Evolutionary conservation across 2,113 vertebrate genomes (phyloP).

Genomic region (Rhinoptilus africanus): DNA sequence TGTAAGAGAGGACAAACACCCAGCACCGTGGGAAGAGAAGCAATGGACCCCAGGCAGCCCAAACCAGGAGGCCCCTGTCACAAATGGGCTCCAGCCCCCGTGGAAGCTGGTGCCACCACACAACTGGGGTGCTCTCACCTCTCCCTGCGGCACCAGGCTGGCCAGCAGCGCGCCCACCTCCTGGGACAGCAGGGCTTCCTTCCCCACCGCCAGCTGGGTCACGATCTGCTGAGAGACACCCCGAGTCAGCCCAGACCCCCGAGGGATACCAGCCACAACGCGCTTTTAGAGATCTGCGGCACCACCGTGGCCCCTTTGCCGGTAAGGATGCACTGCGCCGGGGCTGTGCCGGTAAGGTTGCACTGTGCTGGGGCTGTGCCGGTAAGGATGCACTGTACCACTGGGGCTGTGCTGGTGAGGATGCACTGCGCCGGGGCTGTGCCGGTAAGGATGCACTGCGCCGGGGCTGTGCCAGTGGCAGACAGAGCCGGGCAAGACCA

Average conservation of each 20-base stretch:
- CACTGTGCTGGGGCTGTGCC: neutral
- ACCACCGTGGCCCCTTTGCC: rapidly evolving
- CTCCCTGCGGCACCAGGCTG: neutral
- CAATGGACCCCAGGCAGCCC: neutral
- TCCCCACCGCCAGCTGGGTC: constrained; percentile 19
- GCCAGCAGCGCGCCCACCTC: neutral
- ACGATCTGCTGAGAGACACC: neutral
- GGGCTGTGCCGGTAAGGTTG: neutral
- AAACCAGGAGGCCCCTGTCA: neutral
- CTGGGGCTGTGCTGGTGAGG: neutral
- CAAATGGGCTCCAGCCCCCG: rapidly evolving
- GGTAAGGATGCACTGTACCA: rapidly evolving
- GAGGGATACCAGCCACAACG: rapidly evolving
- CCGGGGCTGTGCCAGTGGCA: neutral
- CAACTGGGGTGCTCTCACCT: neutral
- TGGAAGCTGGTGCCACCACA: neutral
- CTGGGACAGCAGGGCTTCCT: constrained; percentile 26
- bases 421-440: neutral
- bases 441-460: rapidly evolving
- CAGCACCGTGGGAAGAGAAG: neutral
- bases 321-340: rapidly evolving
- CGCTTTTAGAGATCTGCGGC: rapidly evolving
- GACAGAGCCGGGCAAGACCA: neutral
- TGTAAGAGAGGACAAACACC: neutral
- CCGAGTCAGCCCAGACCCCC: rapidly evolving